Base-by-base conservation (phyloP, 2,797 vertebrate genomes). In the Danio albolineatus region DNA sequence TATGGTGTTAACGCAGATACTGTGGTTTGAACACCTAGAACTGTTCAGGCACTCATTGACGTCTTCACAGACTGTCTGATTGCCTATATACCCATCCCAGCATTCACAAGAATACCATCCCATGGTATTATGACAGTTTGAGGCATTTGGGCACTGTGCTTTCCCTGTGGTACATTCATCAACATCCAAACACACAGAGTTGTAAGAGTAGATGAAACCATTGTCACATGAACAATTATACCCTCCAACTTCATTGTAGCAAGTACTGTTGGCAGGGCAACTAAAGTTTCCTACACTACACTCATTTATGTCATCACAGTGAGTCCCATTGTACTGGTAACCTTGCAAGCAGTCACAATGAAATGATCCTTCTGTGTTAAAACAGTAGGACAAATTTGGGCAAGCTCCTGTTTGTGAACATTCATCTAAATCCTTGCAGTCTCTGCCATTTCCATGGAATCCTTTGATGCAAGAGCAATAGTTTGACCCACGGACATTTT, bases 401-500 rank as follows among this genome's bases (percentile, higher is more conserved):
- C 95, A 96, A 16, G 41, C 46, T 51, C 13, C 60, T 28, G n/a
- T 39, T 53, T 49, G 62, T 12, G 41, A 2, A 12, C 95, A 96
- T 88, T 95, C 95, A 28, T 95, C 85, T 43, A 93, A 66, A 76
- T 96, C 95, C 43, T 0, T 13, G 85, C 95, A 96, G n/a, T 88
- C 44, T 0, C 77, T 92, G 10, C 94, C 94, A 71, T 88, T 92
- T 79, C 95, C 95, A 19, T 78, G 39, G 80, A 91, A 95, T 10
- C 95, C 95, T 4, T 82, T 72, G 66, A 43, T 10, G 49, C 95
- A 96, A 10, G 66, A 72, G 78, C 95, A 96, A 85, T 93, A 94
- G 84, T 91, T 90, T 59, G 94, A 95, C 14, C 91, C 92, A 8
- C 56, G 82, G 8, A 90, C 57, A 8, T 72, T 70, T 21, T 82